These are phyloP conservation scores for Manis pentadactyla DNA, from an alignment of 2,797 vertebrate genomes.

Conservation along the genomic window DNA sequence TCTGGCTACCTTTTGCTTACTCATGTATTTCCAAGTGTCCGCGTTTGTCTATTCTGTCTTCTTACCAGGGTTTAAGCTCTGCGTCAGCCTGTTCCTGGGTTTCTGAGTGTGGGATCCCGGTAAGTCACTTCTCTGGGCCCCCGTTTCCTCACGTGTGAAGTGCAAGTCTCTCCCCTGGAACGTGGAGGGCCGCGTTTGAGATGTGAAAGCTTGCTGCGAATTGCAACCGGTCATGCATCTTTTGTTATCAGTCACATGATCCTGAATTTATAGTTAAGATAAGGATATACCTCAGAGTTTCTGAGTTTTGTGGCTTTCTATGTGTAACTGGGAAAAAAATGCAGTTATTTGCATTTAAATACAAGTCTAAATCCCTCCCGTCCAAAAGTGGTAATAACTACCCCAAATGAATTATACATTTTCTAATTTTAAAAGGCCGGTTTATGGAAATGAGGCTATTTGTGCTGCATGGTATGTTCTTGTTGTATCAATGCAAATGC, in stretches of 20 bases:
- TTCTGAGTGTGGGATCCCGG: not conserved
- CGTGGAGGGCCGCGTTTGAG: not conserved
- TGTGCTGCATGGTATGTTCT: constrained; percentile 68
- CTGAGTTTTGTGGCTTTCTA: constrained; percentile 66
- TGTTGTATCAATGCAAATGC: constrained; percentile 74
- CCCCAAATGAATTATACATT: constrained; percentile 81
- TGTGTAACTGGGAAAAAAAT: constrained; percentile 59
- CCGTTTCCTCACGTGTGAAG: not conserved
- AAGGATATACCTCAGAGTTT: not conserved
- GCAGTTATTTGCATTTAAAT: constrained; percentile 81
- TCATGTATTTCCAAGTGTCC: not conserved
- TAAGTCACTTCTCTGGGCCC: not conserved
- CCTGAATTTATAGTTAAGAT: constrained; percentile 8
- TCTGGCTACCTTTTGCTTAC: not conserved
- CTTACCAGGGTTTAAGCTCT: not conserved
- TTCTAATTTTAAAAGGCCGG: constrained; percentile 82
- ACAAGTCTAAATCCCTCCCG: constrained; percentile 75
- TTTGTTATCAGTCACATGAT: not conserved
- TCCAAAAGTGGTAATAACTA: constrained; percentile 77
- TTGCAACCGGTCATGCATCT: accelerated
- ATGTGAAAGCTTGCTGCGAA: not conserved
- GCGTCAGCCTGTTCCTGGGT: not conserved
- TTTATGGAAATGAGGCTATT: constrained; percentile 83
- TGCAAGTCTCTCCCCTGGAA: not conserved
- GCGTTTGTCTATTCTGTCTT: not conserved